Base-by-base conservation (phyloP, 2,888 invertebrate species). In the Conistra vaccinii region DNA sequence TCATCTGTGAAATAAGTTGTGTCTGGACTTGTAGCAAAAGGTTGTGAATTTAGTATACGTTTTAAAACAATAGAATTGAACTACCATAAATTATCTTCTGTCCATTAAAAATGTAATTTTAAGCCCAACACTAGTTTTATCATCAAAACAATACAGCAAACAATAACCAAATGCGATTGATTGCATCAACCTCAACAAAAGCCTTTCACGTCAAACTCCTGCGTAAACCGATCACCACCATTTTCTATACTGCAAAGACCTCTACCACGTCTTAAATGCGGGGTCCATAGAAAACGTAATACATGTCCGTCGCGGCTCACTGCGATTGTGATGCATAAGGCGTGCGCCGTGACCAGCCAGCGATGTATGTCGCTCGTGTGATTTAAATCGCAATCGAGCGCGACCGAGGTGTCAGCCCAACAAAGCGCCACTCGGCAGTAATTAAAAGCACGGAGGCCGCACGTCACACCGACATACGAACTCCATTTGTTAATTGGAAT, bases 401-500 rank as follows among this genome's bases (percentile, higher is more conserved):
- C 66, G 70, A 80, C 85, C 73, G 78, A 79, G 78, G 78, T 81
- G 87, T 87, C 80, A 81, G 66, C 76, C 76, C 74, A 75, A 77
- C 83, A 87, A 83, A 86, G 71, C 75, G 81, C 68, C 81, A 86
- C 85, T 87, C 86, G 70, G 71, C 77, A 66, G 87, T 90, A 90
- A 89, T 90, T 88, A 87, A 89, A 89, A 89, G 86, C 85, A 81
- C 53, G 77, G 76, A 70, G 78, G 77, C 81, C 86, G 69, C 76
- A 72, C 80, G 65, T 81, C 83, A 79, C 84, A 76, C 78, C 72
- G 72, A 76, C 74, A 80, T 73, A 81, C 83, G 79, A 87, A 83
- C 83, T 86, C 88, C 91, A 92, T 91, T 91, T 92, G 90, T 88
- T 92, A 91, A 92, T 92, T 92, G 88, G 86, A 91, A 88, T 81